Evolutionary conservation across 2,797 vertebrate species (phyloP), one percentile per base, ranked within the genome.

Genomic region (Xyrichtys novacula): DNA sequence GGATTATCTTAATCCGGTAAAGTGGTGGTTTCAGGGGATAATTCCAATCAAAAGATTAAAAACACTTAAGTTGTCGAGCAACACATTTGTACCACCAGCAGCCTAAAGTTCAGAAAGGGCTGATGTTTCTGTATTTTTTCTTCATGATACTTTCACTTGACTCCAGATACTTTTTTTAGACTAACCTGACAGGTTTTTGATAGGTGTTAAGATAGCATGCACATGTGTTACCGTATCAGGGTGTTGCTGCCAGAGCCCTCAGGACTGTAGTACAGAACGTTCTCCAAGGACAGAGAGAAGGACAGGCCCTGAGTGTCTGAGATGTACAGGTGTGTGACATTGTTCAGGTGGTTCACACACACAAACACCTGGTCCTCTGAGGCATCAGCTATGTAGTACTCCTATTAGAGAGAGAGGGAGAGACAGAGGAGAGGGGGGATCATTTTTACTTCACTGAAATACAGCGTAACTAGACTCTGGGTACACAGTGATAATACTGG

Each of bases 361-460:
- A 97, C 98, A 17, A 99, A 99, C 87, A 99, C 98, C 78, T 99
- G 97, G 78, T 99, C 98, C 88, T 99, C 98, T 0, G 96, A 98
- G 2, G 98, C 97, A 0, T 99, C 98, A 0, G 96, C 96, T 0
- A 99, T 94, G 68, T 99, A 99, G 85, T 96, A 99, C 61, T 99
- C 97, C 98, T 99, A 90, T 53, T 29, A 38, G 22, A 20, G 2
- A 14, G 20, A 34, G 1, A 4, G 10, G 1, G 19, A 34, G 11
- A 25, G 19, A 34, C 34, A 19, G 38, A 22, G 10, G 39, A 19
- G 38, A 22, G 10, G 36, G 20, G 15, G 31, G 17, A 40, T 29
- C 43, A 55, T 31, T 22, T 6, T 38, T 7, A 55, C 53, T 2
- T 58, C 55, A 32, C 28, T 6, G 8, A 26, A 4, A 39, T 40